Base-by-base conservation (phyloP, 2,113 vertebrate genomes). In the Dunckerocampus dactyliophorus region DNA sequence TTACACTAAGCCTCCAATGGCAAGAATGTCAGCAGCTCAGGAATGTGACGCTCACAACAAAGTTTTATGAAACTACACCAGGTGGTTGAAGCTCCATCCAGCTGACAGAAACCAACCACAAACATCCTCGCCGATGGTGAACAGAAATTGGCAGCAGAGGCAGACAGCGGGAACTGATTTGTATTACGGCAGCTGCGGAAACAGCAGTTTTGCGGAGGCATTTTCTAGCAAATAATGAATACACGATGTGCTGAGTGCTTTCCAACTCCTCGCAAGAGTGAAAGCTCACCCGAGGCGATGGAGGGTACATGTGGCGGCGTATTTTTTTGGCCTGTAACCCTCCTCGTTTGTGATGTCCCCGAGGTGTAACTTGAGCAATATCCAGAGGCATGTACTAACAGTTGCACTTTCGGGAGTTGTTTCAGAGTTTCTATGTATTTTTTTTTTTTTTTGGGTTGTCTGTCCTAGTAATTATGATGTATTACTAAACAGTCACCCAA, bases 241-340 rank as follows among this genome's bases (percentile, higher is more conserved):
- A 47, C 62, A 42, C 50, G 70, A 68, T 73, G 62, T 69, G 63
- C 63, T 71, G 53, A 84, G 80, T 61, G 56, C 59, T 81, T 81
- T 82, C 67, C 69, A 61, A 62, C 67, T 72, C 63, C 60, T 55
- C 58, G 59, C 49, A 59, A 14, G 43, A 75, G 66, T 63, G 67
- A 75, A 65, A 77, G 69, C 64, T 62, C 51, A 63, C 83, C 72
- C 62, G 47, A 67, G 83, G 84, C 77, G 8, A 65, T 53, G n/a
- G 43, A 72, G 77, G 69, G 71, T 81, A 74, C 80, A 73, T 79
- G 82, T 82, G 72, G 76, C 21, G n/a, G 75, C 82, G 76, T 81
- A 81, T 85, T 67, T 82, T 43, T 71, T 77, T 82, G 66, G 70
- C 81, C 79, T 77, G 48, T 74, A 77, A 82, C 66, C 63, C 22